Conservation (phyloP, 30 jellyfish, hydroid and myxozoan genomes). For the Turritopsis dohrnii region DNA sequence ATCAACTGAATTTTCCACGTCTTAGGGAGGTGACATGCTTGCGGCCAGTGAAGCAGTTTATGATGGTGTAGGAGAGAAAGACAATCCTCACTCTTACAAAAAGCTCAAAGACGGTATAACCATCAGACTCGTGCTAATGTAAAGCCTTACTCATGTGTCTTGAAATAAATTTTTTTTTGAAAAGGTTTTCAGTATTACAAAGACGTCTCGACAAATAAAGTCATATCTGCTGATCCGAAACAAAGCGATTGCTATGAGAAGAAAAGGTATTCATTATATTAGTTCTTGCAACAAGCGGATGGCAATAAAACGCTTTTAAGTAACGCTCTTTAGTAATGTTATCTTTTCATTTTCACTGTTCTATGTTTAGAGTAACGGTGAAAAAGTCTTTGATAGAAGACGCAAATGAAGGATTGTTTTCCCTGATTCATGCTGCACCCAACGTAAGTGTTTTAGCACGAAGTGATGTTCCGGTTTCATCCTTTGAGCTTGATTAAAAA, state of each 20-base stretch:
- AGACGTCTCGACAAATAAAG: conserved; percentile 48
- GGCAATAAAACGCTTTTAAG: too few species aligned
- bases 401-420: conserved; percentile 90
- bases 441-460: conserved; percentile 31
- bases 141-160: too few species aligned
- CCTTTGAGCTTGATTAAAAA: too few species aligned
- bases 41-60: conserved; percentile 43
- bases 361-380: conserved; percentile 58
- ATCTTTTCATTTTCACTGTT: too few species aligned
- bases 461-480: too few species aligned
- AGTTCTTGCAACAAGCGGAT: not conserved
- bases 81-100: conserved; percentile 30
- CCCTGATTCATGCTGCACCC: conserved; percentile 42
- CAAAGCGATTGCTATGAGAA: conserved; percentile 56
- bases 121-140: too few species aligned
- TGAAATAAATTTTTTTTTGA: too few species aligned
- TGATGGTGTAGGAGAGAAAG: conserved; percentile 11
- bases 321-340: too few species aligned
- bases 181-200: conserved; percentile 17
- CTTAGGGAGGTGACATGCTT: conserved; percentile 61
- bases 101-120: not conserved
- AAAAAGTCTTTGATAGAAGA: conserved; percentile 43
- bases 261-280: conserved; percentile 33
- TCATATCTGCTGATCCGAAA: conserved; percentile 44
- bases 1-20: not conserved